These are phyloP conservation scores for Chelmon rostratus DNA, from an alignment of 2,797 vertebrate genomes.

Conservation along the genomic window DNA sequence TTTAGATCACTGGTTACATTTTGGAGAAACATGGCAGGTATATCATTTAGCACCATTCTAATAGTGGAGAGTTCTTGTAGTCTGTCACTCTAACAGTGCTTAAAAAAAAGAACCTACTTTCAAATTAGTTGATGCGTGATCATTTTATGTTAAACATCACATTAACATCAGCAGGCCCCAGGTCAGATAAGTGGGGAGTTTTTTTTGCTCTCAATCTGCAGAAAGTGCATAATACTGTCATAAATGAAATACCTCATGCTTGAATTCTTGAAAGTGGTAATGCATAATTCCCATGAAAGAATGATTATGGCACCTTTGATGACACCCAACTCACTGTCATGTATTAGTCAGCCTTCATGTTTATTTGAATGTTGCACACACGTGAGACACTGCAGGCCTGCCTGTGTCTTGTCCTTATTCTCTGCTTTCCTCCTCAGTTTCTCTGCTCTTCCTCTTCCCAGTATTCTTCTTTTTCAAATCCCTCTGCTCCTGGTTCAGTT, in stretches of 20 bases:
- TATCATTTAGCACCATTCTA: not conserved
- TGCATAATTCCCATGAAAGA: not conserved
- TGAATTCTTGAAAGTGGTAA: not conserved
- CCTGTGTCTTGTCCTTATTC: conserved; percentile 69
- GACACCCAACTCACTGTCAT: conserved; percentile 26
- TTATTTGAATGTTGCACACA: conserved; percentile 56
- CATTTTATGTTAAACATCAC: not conserved
- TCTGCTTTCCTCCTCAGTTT: conserved; percentile 75
- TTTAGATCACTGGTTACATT: not conserved
- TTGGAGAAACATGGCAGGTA: not conserved
- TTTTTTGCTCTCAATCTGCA: not conserved
- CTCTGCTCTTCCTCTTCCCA: conserved; percentile 82
- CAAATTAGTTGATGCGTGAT: not conserved
- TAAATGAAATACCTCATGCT: not conserved
- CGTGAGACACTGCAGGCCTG: conserved; percentile 45
- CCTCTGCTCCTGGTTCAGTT: conserved; percentile 83
- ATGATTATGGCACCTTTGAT: conserved; percentile 7
- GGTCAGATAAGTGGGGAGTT: not conserved
- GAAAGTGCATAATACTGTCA: not conserved
- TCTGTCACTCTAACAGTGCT: not conserved
- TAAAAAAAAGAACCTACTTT: not conserved
- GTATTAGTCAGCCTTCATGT: conserved; percentile 43
- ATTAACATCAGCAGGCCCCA: conserved; percentile 11
- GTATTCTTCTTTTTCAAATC: conserved; percentile 81
- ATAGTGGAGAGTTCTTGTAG: not conserved